Conservation (phyloP, 2,797 vertebrate species). For the Enteromius fasciolatus region DNA sequence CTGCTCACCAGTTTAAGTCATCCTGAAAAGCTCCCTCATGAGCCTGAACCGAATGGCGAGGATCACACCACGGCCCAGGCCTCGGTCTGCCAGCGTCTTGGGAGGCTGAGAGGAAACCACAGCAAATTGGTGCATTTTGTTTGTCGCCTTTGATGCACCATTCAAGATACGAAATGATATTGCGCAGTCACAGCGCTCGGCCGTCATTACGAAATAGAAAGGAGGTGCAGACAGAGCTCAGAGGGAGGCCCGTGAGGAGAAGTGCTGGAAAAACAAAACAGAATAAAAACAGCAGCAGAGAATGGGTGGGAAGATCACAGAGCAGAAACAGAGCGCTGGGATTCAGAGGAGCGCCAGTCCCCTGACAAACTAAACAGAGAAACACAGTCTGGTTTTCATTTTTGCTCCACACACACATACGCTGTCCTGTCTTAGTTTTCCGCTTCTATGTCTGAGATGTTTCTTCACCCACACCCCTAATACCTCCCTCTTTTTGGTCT, state of each 20-base stretch:
- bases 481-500: slow-evolving; percentile 86
- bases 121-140: slow-evolving; percentile 77
- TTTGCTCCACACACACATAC: slow-evolving; percentile 69
- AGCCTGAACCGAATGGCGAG: slow-evolving; percentile 53
- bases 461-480: slow-evolving; percentile 70
- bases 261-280: slow-evolving; percentile 40
- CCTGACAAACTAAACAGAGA: slow-evolving; percentile 85
- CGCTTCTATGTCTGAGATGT: slow-evolving; percentile 76
- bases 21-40: slow-evolving; percentile 52
- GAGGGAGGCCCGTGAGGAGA: slow-evolving; percentile 30
- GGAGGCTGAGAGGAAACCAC: slow-evolving; percentile 58
- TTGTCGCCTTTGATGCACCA: slow-evolving; percentile 70
- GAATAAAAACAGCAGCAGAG: slow-evolving; percentile 52
- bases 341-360: slow-evolving; percentile 83
- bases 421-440: slow-evolving; percentile 71
- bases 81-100: slow-evolving; percentile 8
- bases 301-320: slow-evolving; percentile 62
- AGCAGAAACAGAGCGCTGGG: slow-evolving; percentile 77
- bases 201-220: slow-evolving; percentile 52
- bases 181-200: slow-evolving; percentile 63
- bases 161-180: slow-evolving; percentile 67
- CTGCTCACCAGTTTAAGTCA: slow-evolving; percentile 56
- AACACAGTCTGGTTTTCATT: slow-evolving; percentile 88
- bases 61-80: slow-evolving; percentile 49
- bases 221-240: slow-evolving; percentile 52